These are phyloP conservation scores for Sinonovacula constricta DNA, from an alignment of 1,140 invertebrate genomes.

Conservation along the genomic window DNA sequence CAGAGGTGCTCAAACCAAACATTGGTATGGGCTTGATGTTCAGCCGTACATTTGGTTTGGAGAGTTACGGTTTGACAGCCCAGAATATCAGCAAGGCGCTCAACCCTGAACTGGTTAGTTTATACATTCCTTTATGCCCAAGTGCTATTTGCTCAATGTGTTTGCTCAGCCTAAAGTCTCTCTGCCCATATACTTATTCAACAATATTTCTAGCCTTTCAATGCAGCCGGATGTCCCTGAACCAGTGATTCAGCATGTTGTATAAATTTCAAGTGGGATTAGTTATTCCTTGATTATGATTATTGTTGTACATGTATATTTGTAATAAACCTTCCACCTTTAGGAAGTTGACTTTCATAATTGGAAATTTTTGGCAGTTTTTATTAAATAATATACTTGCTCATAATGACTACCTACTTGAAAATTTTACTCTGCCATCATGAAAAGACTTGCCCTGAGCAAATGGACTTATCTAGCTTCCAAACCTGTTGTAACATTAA, in stretches of 20 bases:
- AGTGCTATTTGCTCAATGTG: no score
- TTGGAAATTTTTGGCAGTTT: no score
- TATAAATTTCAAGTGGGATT: neutral
- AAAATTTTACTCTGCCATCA: no score
- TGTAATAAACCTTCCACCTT: no score
- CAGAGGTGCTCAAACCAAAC: constrained; percentile 77
- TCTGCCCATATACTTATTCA: neutral
- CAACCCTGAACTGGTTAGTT: constrained; percentile 76
- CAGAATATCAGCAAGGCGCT: constrained; percentile 68
- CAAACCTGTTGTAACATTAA: no score
- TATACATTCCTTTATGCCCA: neutral
- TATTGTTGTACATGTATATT: neutral
- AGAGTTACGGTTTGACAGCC: constrained; percentile 62
- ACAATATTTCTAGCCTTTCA: neutral
- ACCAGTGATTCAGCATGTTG: neutral
- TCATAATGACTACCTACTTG: no score
- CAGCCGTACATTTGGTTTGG: constrained; percentile 59
- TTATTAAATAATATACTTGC: no score
- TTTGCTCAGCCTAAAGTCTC: neutral
- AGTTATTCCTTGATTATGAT: neutral
- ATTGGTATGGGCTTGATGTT: constrained; percentile 51
- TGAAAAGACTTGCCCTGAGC: no score
- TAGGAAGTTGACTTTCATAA: no score
- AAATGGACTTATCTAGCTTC: no score
- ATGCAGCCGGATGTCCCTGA: neutral